A percentile compares a stretch with the other conserved stretches of the same genome.
Conservation (phyloP, 2,113 vertebrate genomes). For the Cyanoramphus novaezelandiae region DNA sequence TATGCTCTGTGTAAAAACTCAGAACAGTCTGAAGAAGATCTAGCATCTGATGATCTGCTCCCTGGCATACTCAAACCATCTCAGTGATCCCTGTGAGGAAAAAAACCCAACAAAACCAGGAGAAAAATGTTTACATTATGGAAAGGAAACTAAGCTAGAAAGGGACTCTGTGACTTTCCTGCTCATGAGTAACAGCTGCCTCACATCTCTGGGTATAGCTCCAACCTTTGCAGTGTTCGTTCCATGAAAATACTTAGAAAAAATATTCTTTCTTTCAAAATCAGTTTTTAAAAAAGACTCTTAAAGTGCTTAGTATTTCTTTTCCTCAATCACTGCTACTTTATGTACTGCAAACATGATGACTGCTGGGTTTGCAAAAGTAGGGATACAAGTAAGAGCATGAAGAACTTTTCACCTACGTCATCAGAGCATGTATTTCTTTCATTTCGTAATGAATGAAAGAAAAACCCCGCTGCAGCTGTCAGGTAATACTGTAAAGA, state of each 20-base stretch:
- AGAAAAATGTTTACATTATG: background rate
- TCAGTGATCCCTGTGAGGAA: background rate
- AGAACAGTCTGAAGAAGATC: background rate
- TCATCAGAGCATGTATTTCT: background rate
- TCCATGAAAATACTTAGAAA: background rate
- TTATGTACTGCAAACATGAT: background rate
- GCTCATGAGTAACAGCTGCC: background rate
- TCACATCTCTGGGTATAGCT: background rate
- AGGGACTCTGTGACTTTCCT: background rate
- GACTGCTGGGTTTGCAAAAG: background rate
- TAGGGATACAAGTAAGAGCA: background rate
- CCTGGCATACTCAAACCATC: background rate
- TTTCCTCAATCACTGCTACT: background rate
- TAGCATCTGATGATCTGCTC: background rate
- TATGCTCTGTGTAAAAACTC: background rate
- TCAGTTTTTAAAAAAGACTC: background rate
- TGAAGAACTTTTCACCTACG: background rate
- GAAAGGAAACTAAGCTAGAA: background rate
- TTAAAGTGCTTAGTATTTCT: background rate
- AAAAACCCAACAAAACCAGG: background rate
- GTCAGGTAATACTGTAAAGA: background rate
- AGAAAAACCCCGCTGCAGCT: background rate
- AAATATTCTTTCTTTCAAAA: background rate
- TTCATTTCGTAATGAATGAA: background rate
- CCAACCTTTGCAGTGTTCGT: background rate